phyloP scores from a whole-genome alignment of 2,113 vertebrate genomes.

The Phaethornis superciliosus region DNA sequence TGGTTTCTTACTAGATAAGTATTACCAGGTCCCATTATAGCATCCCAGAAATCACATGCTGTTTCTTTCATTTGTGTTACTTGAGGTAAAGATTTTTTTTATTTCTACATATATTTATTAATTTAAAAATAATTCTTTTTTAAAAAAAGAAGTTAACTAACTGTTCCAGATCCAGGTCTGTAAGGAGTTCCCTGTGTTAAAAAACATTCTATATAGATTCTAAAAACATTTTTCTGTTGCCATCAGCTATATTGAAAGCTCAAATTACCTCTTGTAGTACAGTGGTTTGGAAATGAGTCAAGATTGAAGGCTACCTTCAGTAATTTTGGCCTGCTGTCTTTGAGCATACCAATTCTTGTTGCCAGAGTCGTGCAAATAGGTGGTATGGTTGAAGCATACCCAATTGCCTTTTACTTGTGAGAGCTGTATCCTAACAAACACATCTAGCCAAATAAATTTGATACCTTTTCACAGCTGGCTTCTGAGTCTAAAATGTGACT shows the following conservation, averaged over 20 bases:
- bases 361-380: neutral
- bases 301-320: neutral
- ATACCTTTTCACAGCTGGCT: neutral
- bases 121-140: neutral
- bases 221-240: neutral
- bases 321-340: neutral
- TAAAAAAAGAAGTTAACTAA: neutral
- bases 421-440: neutral
- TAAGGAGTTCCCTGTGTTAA: neutral
- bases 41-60: neutral
- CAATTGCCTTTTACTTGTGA: neutral
- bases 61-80: neutral
- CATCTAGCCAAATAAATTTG: neutral
- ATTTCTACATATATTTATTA: neutral
- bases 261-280: neutral
- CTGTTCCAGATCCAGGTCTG: neutral
- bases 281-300: neutral
- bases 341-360: neutral
- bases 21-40: neutral
- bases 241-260: neutral
- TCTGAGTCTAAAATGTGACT: neutral
- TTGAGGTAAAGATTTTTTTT: neutral
- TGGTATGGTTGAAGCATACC: neutral
- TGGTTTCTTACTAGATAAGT: neutral
- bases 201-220: neutral